Percentiles rank a stretch among this genome's conserved stretches.
phyloP scores from a whole-genome alignment of 2,888 invertebrate genomes.

The Leptinotarsa rubiginosa region DNA sequence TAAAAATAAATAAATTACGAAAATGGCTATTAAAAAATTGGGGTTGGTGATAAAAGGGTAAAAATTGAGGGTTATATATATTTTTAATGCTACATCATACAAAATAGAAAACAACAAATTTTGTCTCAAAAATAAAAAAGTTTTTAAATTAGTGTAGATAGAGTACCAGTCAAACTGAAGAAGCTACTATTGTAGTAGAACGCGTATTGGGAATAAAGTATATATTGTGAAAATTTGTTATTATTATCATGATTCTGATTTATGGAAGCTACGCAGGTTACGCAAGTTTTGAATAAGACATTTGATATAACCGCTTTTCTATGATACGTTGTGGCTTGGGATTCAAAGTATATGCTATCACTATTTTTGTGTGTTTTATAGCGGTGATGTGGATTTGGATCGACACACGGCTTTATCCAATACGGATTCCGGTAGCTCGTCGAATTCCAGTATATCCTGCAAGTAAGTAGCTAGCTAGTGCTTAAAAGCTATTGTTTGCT shows the following conservation, averaged over 20 bases:
- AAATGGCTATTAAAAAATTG: too few relatives aligned
- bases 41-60: too few relatives aligned
- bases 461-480: conserved; percentile 62
- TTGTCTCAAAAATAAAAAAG: too few relatives aligned
- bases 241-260: background rate
- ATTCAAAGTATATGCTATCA: conserved; percentile 20
- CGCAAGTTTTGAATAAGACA: background rate
- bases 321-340: conserved; percentile 21
- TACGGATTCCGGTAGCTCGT: conserved; percentile 77
- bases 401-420: conserved; percentile 68
- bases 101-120: too few relatives aligned
- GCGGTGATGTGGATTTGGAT: conserved; percentile 72
- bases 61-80: too few relatives aligned
- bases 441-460: conserved; percentile 76
- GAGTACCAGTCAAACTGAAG: background rate
- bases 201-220: background rate
- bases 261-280: conserved; percentile 8
- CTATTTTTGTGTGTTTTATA: conserved; percentile 59
- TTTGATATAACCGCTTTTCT: background rate
- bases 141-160: too few relatives aligned
- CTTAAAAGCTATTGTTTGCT: conserved; percentile 25
- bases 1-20: too few relatives aligned
- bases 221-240: background rate
- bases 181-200: background rate
- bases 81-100: too few relatives aligned